Base-by-base conservation (phyloP, 2,888 invertebrate genomes). In the Macrostomum cliftonense region DNA sequence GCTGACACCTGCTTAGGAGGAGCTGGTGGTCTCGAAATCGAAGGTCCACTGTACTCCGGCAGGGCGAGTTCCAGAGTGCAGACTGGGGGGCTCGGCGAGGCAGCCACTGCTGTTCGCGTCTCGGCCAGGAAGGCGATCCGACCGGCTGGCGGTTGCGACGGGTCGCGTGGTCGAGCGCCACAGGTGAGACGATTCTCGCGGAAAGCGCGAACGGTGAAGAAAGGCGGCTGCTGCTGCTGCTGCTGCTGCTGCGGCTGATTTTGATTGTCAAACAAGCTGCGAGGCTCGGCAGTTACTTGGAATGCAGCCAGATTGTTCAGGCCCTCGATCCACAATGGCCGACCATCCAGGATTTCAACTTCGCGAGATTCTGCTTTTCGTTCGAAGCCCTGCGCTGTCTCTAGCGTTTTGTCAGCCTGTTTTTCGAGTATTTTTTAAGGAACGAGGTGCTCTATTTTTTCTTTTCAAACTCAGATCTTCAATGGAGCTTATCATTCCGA, bases 61-160 rank as follows among this genome's bases (percentile, higher is more conserved):
- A 45, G 38, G 12, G 38, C 17, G 16, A 37, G 20, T 20, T 36
- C 38, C 21, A 45, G 38, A 37, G 45, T 36, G 36, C 43, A 21
- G 12, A 36, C 12, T 28, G 21, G 2, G 12, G 39, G 19, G 7
- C 11, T 12, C 14, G 39, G 36, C n/a, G 45, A 4, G n/a, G 47
- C 19, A 11, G 19, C 14, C 36, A 12, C 21, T 11, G 45, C 13
- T 17, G 37, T 17, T 16, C 42, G 49, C 1, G 87, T 82, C 66
- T 93, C 93, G 64, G 82, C 79, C 93, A 95, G 93, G 70, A 97
- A 93, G 66, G 88, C 83, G 59, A 93, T 82, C 49, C 91, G 76
- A 52, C 89, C 91, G 42, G 86, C 81, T 49, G 88, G 83, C 62
- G 91, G 88, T 52, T 83, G 66, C 53, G 68, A 64, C 45, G 57